phyloP scores from a whole-genome alignment of 2,888 invertebrate genomes.

The Mylabris sibirica region DNA sequence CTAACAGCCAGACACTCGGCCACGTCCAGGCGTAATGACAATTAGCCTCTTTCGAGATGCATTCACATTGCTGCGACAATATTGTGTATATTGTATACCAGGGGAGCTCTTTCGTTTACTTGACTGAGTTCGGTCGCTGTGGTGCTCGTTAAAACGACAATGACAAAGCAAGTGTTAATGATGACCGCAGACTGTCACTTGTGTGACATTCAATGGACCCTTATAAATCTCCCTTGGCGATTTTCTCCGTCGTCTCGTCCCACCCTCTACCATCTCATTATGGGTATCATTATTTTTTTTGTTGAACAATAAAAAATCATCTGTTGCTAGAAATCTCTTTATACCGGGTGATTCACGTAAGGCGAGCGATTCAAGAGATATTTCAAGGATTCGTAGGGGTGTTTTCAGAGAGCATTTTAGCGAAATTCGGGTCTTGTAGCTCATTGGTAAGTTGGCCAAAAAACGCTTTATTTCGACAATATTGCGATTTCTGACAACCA shows the following conservation, averaged over 20 bases:
- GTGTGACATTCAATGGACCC: constrained; percentile 22
- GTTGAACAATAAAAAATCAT: neutral
- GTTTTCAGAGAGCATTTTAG: no score
- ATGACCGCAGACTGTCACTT: constrained; percentile 33
- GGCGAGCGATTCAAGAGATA: no score
- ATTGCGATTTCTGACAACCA: no score
- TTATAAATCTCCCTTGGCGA: constrained; percentile 20
- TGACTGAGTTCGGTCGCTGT: constrained; percentile 22
- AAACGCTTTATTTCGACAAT: no score
- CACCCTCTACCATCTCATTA: neutral
- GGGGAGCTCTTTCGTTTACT: constrained; percentile 16
- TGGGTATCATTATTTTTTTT: neutral
- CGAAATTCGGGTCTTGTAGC: no score
- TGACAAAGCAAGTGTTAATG: constrained; percentile 37
- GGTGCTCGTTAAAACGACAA: constrained; percentile 33
- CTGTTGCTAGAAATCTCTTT: neutral
- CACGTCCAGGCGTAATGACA: constrained; percentile 27
- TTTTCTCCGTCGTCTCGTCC: neutral
- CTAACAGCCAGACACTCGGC: constrained; percentile 33
- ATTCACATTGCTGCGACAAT: neutral
- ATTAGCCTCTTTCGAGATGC: constrained; percentile 11
- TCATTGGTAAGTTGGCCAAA: no score
- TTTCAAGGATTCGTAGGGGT: no score
- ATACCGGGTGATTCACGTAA: no score
- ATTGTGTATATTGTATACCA: constrained; percentile 20